A percentile compares a stretch with the other conserved stretches of the same genome.
Evolutionary conservation across 2,797 vertebrate species (phyloP).

Genomic region (Loris lydekkerianus): DNA sequence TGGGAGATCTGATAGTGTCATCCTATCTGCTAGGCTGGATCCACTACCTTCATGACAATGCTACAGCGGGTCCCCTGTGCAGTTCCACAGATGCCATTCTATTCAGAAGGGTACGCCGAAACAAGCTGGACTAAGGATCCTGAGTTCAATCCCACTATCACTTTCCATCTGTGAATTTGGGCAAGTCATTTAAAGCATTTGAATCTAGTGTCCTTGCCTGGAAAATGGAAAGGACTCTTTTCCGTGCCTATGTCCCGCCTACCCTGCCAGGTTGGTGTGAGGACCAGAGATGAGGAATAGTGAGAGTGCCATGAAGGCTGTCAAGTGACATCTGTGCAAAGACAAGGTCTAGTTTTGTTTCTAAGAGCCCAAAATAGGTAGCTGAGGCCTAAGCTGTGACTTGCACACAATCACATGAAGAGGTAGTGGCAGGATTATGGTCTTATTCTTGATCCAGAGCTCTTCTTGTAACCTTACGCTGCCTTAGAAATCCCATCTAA

Average conservation of each 20-base stretch:
- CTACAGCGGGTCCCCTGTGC: background rate
- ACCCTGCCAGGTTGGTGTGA: background rate
- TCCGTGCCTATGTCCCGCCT: background rate
- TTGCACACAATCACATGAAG: background rate
- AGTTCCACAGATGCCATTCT: background rate
- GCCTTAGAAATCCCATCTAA: background rate
- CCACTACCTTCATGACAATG: background rate
- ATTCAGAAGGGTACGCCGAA: background rate
- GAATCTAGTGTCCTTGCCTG: background rate
- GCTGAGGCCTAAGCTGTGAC: background rate
- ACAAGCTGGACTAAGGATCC: background rate
- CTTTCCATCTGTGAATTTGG: background rate
- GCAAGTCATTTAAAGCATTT: conserved; percentile 12
- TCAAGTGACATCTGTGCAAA: background rate
- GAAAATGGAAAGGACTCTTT: background rate
- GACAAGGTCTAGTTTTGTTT: background rate
- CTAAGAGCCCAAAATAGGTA: background rate
- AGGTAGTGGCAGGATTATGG: background rate
- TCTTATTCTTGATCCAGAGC: background rate
- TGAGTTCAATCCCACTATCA: background rate
- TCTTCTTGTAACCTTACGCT: background rate
- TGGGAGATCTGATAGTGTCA: background rate
- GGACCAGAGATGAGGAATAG: background rate
- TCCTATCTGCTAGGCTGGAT: background rate
- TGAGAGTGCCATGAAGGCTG: background rate